Evolutionary conservation across 2,797 vertebrate genomes (phyloP).

Genomic region (Chromobotia macracanthus): DNA sequence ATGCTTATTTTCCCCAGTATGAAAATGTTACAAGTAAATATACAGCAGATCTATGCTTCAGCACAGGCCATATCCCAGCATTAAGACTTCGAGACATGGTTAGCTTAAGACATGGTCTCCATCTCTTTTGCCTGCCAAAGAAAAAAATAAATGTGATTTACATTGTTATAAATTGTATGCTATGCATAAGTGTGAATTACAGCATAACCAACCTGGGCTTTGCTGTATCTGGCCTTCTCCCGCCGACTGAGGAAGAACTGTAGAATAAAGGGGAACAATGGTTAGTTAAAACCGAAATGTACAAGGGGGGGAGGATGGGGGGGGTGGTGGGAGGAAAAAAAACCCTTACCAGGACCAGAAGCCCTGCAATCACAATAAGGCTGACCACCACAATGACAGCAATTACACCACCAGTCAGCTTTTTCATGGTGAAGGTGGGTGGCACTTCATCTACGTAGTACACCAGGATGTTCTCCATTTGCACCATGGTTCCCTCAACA

Average conservation of each 20-base stretch:
- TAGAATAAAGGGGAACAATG: not conserved
- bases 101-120: slow-evolving; percentile 80
- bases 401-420: slow-evolving; percentile 84
- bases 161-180: too few relatives aligned
- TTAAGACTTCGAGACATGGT: slow-evolving; percentile 24
- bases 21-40: slow-evolving; percentile 32
- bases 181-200: too few relatives aligned
- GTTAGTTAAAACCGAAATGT: not conserved
- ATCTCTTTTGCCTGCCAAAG: slow-evolving; percentile 84
- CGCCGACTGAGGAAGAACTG: slow-evolving; percentile 76
- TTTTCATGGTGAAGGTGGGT: slow-evolving; percentile 89
- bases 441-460: slow-evolving; percentile 87
- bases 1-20: slow-evolving; percentile 47
- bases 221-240: slow-evolving; percentile 72
- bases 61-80: not conserved
- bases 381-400: slow-evolving; percentile 90
- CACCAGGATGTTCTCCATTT: slow-evolving; percentile 77
- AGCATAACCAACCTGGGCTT: slow-evolving; percentile 81
- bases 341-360: slow-evolving; percentile 88
- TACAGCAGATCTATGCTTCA: slow-evolving; percentile 31
- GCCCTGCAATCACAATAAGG: slow-evolving; percentile 80
- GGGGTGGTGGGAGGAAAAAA: too few relatives aligned
- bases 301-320: too few relatives aligned
- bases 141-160: too few relatives aligned
- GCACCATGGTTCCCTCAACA: slow-evolving; percentile 63